Conservation (phyloP, 2,113 vertebrate genomes). For the Amphiprion ocellaris region DNA sequence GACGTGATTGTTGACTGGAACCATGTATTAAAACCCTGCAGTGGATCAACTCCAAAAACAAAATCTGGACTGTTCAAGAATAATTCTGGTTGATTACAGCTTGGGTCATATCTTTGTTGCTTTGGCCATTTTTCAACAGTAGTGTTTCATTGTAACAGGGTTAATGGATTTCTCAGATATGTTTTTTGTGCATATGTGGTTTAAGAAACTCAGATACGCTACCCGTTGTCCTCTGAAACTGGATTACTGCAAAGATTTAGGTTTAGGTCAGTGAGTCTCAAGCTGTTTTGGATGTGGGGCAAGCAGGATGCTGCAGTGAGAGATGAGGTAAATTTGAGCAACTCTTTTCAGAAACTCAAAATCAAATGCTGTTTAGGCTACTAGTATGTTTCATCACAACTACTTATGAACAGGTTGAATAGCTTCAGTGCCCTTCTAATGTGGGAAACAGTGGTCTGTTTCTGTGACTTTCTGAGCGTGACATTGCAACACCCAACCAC, state of each 20-base stretch:
- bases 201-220: neutral
- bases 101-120: constrained; percentile 3
- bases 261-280: too few relatives aligned
- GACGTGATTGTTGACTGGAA: neutral
- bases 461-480: neutral
- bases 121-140: neutral
- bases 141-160: neutral
- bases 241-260: neutral
- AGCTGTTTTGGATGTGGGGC: neutral
- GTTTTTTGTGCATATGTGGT: neutral
- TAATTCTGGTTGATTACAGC: neutral
- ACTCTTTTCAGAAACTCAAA: too few relatives aligned
- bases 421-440: neutral
- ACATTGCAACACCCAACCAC: neutral
- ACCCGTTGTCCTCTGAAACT: neutral
- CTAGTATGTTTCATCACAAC: too few relatives aligned
- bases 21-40: too few relatives aligned
- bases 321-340: neutral
- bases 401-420: too few relatives aligned
- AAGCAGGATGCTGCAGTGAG: neutral
- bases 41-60: neutral
- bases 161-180: neutral
- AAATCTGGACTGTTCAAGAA: neutral
- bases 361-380: too few relatives aligned
- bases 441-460: neutral